Percentiles rank a stretch among this genome's conserved stretches.
These are phyloP conservation scores for Python bivittatus DNA, from an alignment of 2,113 vertebrate genomes.

Conservation along the genomic window DNA sequence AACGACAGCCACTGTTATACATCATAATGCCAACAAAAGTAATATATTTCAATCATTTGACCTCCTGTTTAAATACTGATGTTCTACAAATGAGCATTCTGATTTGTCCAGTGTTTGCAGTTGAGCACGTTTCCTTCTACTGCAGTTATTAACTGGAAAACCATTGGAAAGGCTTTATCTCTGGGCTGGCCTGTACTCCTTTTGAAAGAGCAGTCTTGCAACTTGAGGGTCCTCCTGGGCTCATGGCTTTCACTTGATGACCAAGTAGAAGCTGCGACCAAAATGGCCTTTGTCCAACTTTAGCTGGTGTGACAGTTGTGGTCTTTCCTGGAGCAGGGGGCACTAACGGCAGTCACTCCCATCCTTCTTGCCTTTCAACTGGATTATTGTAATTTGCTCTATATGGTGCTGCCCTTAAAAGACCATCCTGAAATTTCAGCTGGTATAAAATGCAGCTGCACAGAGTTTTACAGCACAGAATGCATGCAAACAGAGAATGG, in stretches of 20 bases:
- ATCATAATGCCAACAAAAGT: background rate
- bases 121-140: background rate
- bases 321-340: background rate
- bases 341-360: background rate
- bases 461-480: background rate
- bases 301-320: background rate
- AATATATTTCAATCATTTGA: background rate
- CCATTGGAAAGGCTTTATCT: background rate
- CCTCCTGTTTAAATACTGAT: background rate
- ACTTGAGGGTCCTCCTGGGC: background rate
- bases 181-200: background rate
- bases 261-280: background rate
- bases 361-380: background rate
- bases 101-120: background rate
- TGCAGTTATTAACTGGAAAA: background rate
- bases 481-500: background rate
- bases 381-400: background rate
- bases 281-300: background rate
- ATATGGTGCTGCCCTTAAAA: background rate
- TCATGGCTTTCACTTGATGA: background rate
- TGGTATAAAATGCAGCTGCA: background rate
- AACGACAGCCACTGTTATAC: background rate
- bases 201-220: background rate
- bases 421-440: background rate
- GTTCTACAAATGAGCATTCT: background rate